Conservation (phyloP, 2,113 vertebrate genomes). For the Nothoprocta perdicaria region DNA sequence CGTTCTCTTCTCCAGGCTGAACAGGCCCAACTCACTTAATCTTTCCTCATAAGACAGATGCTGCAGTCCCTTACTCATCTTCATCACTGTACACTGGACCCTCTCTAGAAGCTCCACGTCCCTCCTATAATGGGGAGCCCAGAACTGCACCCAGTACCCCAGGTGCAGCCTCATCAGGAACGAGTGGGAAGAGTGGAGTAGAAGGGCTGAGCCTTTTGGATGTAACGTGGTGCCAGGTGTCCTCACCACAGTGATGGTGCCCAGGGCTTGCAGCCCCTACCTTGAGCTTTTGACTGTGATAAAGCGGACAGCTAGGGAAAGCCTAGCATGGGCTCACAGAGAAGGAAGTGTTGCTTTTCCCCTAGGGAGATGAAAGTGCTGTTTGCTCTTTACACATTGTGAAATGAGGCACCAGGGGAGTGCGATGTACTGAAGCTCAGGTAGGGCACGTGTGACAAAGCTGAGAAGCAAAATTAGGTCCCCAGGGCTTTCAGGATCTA, state of each 20-base stretch:
- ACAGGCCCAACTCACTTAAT: too few relatives aligned
- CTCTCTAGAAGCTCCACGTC: too few relatives aligned
- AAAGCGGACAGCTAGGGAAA: background rate
- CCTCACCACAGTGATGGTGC: rapidly evolving
- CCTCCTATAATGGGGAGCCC: too few relatives aligned
- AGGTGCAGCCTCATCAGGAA: too few relatives aligned
- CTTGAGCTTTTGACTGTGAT: background rate
- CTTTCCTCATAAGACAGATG: too few relatives aligned
- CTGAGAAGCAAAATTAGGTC: background rate
- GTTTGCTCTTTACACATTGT: background rate
- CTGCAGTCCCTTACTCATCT: too few relatives aligned
- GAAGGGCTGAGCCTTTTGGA: background rate
- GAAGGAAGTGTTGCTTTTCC: background rate
- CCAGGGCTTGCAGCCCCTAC: background rate
- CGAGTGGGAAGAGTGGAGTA: too few relatives aligned
- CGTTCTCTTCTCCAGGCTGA: too few relatives aligned
- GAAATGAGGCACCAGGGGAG: background rate
- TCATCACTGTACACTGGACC: too few relatives aligned
- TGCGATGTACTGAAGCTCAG: background rate
- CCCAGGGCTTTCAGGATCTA: background rate
- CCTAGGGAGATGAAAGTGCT: rapidly evolving
- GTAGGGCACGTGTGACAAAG: rapidly evolving
- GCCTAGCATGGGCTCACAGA: background rate
- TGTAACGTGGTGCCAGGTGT: background rate
- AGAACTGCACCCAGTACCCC: too few relatives aligned